Evolutionary conservation across 2,113 vertebrate genomes (phyloP), one percentile per base, ranked within the genome.

Genomic region (Mesocricetus auratus): DNA sequence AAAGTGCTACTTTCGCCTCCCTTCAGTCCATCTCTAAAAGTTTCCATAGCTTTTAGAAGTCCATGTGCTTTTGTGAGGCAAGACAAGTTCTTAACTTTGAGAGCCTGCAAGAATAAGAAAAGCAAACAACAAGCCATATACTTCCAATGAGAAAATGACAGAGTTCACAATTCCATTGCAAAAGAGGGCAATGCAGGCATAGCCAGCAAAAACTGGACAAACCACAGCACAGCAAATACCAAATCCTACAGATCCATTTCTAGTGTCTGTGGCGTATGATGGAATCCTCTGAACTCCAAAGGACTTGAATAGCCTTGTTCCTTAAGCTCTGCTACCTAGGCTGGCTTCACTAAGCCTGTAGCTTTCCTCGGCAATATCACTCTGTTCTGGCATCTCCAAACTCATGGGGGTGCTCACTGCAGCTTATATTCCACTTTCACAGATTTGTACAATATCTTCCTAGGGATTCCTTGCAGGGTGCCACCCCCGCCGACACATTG

Each of bases 361-460:
- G 85, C 17, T 69, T 86, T 53, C 33, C 33, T 3, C 16, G 45
- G 45, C 12, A 69, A 69, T 86, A 24, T n/a, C 45, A 47, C 45
- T 53, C 69, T 85, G 62, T 13, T 86, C 45, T 16, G 62, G 45
- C 31, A 68, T 69, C 31, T 53, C 45, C 7, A 26, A n/a, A 69
- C 19, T 53, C 64, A 7, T 7, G 33, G 31, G 31, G 4, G 12
- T 21, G 0, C 31, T 4, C 42, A 69, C 60, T 47, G 2, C 39
- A 66, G 47, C 29, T 31, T 66, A 86, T 42, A 86, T 33, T 33
- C 2, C 29, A 66, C 62, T 36, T 33, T 47, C 62, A 86, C 42
- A 45, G 29, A 62, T 66, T 47, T 86, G 17, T n/a, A 33, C 11
- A n/a, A 13, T 50, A 16, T 47, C 31, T 36, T 86, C 45, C 9